phyloP scores from a whole-genome alignment of 2,113 vertebrate species.

The Hemichromis elongatus region DNA sequence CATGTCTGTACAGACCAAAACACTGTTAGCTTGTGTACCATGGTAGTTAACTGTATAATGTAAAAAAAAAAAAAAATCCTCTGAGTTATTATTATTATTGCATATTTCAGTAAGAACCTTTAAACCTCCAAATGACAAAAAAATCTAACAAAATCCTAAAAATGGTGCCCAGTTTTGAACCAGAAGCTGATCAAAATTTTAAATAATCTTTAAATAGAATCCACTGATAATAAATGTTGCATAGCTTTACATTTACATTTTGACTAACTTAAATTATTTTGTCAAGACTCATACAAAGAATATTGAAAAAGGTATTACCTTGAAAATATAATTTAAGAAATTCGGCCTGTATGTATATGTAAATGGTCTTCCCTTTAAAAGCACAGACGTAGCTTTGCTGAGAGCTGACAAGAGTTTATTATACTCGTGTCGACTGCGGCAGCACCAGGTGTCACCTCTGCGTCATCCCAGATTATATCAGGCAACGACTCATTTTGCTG shows the following conservation, averaged over 20 bases:
- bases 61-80: conserved; percentile 26
- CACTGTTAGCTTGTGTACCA: neutral
- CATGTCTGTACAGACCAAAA: conserved; percentile 19
- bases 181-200: conserved; percentile 10
- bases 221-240: conserved; percentile 32
- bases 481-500: neutral
- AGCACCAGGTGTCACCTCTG: conserved; percentile 49
- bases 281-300: conserved; percentile 23
- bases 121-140: conserved; percentile 2
- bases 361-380: conserved; percentile 63
- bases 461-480: conserved; percentile 10
- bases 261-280: conserved; percentile 13
- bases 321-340: conserved; percentile 39
- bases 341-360: conserved; percentile 32
- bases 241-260: conserved; percentile 49
- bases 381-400: conserved; percentile 38
- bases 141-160: neutral
- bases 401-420: conserved; percentile 20
- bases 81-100: conserved; percentile 17
- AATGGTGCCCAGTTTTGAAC: neutral
- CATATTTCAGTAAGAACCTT: neutral
- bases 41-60: neutral
- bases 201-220: conserved; percentile 58
- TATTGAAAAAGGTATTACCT: conserved; percentile 18
- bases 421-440: conserved; percentile 4